Percentiles rank a stretch among this genome's conserved stretches.
Evolutionary conservation across 1,140 invertebrate genomes (phyloP).

Genomic region (Trialeurodes vaporariorum): DNA sequence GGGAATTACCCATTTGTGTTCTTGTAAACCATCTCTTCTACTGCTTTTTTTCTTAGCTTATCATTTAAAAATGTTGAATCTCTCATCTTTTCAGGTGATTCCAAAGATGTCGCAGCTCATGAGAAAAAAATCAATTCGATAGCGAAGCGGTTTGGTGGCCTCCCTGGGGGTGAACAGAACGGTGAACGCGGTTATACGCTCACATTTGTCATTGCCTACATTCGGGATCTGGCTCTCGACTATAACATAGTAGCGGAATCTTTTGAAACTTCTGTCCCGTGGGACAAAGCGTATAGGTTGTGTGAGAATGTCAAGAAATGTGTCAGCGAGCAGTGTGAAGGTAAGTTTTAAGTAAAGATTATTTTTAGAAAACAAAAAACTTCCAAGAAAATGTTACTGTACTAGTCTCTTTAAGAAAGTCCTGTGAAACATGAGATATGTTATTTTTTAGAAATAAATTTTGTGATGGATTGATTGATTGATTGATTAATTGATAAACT

Average conservation of each 20-base stretch:
- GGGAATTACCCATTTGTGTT: too few relatives aligned
- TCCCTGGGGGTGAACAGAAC: slow-evolving; percentile 84
- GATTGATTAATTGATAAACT: too few relatives aligned
- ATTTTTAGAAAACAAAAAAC: too few relatives aligned
- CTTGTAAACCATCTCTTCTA: slow-evolving; percentile 1
- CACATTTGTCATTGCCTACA: slow-evolving; percentile 97
- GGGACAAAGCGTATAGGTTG: slow-evolving; percentile 74
- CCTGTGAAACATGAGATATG: too few relatives aligned
- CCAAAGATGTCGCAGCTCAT: slow-evolving; percentile 56
- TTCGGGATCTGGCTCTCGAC: slow-evolving; percentile 83
- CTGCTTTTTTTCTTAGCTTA: too few relatives aligned
- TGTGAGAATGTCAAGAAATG: slow-evolving; percentile 83
- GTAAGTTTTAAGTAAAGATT: too few relatives aligned
- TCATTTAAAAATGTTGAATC: slow-evolving; percentile 1
- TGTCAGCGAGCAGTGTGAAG: slow-evolving; percentile 59
- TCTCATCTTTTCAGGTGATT: slow-evolving; percentile 38
- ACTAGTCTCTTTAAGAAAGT: too few relatives aligned
- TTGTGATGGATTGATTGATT: too few relatives aligned
- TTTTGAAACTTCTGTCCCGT: slow-evolving; percentile 96
- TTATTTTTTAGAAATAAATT: too few relatives aligned
- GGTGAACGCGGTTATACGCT: slow-evolving; percentile 90
- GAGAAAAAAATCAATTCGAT: slow-evolving; percentile 78
- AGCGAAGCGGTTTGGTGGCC: slow-evolving; percentile 55
- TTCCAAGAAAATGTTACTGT: too few relatives aligned
- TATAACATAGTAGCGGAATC: slow-evolving; percentile 86